phyloP scores from a whole-genome alignment of 2,888 invertebrate species.

The Epinotia ramella region DNA sequence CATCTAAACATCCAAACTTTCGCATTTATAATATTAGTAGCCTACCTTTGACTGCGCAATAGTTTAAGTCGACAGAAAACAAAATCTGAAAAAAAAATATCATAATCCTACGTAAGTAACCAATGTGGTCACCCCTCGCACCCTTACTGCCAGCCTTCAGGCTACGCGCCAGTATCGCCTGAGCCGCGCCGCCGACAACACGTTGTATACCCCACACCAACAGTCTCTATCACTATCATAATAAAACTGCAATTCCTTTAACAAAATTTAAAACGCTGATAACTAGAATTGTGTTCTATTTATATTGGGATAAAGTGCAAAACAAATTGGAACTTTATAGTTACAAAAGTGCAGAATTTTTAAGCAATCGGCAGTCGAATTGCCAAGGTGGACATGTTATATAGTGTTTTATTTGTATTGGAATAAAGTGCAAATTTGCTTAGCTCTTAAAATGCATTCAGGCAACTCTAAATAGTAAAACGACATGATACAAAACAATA shows the following conservation, averaged over 20 bases:
- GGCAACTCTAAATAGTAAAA: background rate
- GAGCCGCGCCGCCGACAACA: slow-evolving; percentile 53
- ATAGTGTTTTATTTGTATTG: background rate
- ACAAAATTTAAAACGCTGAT: background rate
- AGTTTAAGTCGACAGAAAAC: no score
- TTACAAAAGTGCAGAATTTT: no score
- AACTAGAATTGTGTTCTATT: background rate
- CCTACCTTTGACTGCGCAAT: no score
- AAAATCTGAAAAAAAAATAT: no score
- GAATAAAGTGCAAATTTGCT: background rate
- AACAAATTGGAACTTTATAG: background rate
- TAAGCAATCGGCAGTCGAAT: background rate
- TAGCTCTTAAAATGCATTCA: background rate
- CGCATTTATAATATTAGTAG: no score
- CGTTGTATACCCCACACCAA: slow-evolving; percentile 46
- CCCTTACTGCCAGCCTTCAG: slow-evolving; percentile 47
- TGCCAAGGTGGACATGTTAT: background rate
- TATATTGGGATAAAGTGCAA: background rate
- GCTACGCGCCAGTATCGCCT: slow-evolving; percentile 58
- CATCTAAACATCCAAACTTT: no score
- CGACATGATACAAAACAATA: background rate
- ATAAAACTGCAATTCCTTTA: background rate
- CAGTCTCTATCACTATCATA: background rate
- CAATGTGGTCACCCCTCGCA: slow-evolving; percentile 45
- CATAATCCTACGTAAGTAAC: slow-evolving; percentile 20